These are phyloP conservation scores for Acanthosepion lycidas DNA, from an alignment of 2,888 invertebrate genomes.

Conservation along the genomic window DNA sequence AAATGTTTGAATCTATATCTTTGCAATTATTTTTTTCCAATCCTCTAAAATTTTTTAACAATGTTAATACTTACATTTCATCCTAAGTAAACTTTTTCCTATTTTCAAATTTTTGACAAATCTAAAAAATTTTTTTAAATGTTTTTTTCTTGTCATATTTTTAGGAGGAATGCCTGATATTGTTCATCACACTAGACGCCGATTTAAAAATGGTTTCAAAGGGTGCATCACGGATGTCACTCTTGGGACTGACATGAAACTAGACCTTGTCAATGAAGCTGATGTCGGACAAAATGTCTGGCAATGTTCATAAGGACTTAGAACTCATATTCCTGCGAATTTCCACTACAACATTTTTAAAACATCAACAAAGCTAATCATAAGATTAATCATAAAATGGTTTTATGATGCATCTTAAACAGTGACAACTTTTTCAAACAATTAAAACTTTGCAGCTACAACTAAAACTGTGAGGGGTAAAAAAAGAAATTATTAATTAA, in stretches of 20 bases:
- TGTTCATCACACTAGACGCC: conserved; percentile 77
- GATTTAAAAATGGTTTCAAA: conserved; percentile 84
- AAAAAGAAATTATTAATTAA: background rate
- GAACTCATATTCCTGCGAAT: background rate
- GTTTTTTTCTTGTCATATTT: conserved; percentile 64
- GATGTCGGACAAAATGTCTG: conserved; percentile 78
- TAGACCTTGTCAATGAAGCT: conserved; percentile 80
- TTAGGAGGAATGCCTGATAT: conserved; percentile 88
- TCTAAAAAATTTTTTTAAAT: background rate
- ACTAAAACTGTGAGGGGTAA: background rate
- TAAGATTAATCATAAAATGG: background rate
- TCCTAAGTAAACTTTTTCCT: too few species aligned
- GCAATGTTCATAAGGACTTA: conserved; percentile 61
- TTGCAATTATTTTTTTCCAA: too few species aligned
- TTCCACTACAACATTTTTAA: background rate
- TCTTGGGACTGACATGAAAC: conserved; percentile 85
- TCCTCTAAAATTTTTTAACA: too few species aligned
- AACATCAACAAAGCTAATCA: background rate
- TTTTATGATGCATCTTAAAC: background rate
- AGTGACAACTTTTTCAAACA: background rate
- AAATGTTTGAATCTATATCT: too few species aligned
- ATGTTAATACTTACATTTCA: too few species aligned
- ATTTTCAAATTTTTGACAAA: too few species aligned
- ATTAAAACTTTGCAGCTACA: background rate
- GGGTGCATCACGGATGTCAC: conserved; percentile 90